These are phyloP conservation scores for Peromyscus maniculatus DNA, from an alignment of 2,113 vertebrate genomes.

Conservation along the genomic window DNA sequence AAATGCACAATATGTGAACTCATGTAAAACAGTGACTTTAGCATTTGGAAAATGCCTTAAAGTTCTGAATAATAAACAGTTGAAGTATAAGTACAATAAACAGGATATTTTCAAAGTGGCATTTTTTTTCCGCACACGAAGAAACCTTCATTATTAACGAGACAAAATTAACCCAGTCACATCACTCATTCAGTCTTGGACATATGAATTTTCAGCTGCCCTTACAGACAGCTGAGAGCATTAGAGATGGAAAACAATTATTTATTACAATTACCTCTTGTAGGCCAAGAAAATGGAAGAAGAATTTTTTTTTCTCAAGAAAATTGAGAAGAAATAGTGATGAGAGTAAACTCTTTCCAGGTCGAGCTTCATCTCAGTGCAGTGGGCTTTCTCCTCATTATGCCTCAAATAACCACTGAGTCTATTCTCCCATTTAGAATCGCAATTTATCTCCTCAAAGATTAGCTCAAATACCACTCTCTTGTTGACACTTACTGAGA, in stretches of 20 bases:
- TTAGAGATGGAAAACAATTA: not conserved
- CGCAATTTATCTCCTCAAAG: not conserved
- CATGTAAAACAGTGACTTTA: not conserved
- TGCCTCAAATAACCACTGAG: not conserved
- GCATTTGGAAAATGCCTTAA: not conserved
- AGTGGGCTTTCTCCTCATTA: not conserved
- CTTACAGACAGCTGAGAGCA: not conserved
- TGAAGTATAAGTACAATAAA: not conserved
- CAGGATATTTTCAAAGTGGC: not conserved
- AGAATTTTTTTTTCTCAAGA: not conserved
- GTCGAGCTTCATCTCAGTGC: not conserved
- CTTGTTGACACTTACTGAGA: not conserved
- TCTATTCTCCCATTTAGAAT: not conserved
- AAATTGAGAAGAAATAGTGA: not conserved
- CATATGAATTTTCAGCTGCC: not conserved
- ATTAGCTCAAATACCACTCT: not conserved
- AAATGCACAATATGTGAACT: not conserved
- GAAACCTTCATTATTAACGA: not conserved
- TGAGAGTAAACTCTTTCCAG: not conserved
- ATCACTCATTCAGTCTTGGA: not conserved
- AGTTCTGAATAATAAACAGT: not conserved
- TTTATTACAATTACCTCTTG: not conserved
- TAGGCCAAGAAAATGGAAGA: not conserved
- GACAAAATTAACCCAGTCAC: not conserved
- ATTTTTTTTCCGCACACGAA: constrained; percentile 21